These are phyloP conservation scores for Bos javanicus DNA, from an alignment of 2,113 vertebrate species.

Conservation along the genomic window DNA sequence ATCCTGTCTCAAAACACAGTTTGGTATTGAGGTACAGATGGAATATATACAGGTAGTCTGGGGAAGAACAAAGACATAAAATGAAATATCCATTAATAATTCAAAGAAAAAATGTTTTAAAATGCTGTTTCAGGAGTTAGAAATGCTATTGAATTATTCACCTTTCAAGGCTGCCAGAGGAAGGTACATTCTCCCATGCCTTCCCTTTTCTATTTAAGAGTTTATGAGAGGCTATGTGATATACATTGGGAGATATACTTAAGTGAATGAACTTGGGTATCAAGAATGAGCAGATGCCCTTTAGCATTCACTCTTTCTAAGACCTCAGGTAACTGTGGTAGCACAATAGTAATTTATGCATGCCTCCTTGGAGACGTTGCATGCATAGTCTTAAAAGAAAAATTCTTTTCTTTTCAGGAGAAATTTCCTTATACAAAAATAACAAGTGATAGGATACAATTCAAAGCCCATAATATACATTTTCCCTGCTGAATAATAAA, in stretches of 20 bases:
- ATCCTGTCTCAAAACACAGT: not conserved
- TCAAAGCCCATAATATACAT: not conserved
- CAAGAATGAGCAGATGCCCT: not conserved
- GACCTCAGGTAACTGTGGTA: not conserved
- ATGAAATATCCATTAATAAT: not conserved
- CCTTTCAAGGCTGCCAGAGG: not conserved
- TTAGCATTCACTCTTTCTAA: not conserved
- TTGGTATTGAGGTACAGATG: not conserved
- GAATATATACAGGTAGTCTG: not conserved
- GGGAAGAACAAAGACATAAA: not conserved
- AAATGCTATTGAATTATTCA: not conserved
- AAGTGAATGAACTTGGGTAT: not conserved
- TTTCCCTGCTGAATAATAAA: not conserved
- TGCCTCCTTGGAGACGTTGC: no score
- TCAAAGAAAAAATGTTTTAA: not conserved
- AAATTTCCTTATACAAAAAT: not conserved
- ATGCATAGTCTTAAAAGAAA: not conserved
- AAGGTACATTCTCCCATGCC: not conserved
- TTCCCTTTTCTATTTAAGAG: not conserved
- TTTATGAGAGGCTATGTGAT: not conserved
- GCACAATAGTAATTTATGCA: not conserved
- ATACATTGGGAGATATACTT: not conserved
- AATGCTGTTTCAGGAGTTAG: not conserved
- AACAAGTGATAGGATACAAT: not conserved
- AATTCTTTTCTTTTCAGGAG: not conserved